Percentiles rank a stretch among this genome's conserved stretches.
These are phyloP conservation scores for Xestia rhomboidea DNA, from an alignment of 2,888 invertebrate genomes.

Conservation along the genomic window DNA sequence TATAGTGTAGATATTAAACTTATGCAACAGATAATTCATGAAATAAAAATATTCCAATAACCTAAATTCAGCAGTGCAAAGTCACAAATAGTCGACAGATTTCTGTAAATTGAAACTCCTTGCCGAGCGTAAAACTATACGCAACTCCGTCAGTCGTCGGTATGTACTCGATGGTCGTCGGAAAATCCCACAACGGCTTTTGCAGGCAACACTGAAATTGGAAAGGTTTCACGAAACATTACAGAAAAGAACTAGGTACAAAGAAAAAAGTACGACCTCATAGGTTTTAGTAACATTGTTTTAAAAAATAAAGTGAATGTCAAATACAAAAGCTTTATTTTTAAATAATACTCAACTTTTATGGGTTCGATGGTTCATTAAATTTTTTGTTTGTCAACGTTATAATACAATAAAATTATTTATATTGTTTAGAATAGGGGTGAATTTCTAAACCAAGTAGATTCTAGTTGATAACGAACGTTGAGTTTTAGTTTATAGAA, in stretches of 20 bases:
- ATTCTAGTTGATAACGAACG: background rate
- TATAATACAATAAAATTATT: background rate
- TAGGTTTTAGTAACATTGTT: slow-evolving; percentile 2
- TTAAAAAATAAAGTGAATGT: slow-evolving; percentile 13
- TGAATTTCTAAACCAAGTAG: background rate
- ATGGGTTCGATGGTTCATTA: background rate
- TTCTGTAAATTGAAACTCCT: slow-evolving; percentile 48
- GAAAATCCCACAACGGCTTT: slow-evolving; percentile 42
- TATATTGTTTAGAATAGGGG: background rate
- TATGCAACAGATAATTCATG: background rate
- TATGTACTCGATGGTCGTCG: too few relatives aligned
- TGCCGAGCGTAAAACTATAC: slow-evolving; percentile 35
- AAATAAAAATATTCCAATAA: background rate
- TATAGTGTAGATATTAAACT: background rate
- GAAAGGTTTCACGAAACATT: slow-evolving; percentile 10
- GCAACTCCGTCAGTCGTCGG: slow-evolving; percentile 26
- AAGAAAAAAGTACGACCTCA: slow-evolving; percentile 8
- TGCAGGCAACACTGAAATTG: background rate
- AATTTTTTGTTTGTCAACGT: background rate
- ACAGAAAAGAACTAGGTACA: slow-evolving; percentile 11
- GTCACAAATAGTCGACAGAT: slow-evolving; percentile 29
- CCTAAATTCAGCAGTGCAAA: background rate
- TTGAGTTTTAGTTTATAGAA: background rate
- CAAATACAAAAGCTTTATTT: slow-evolving; percentile 15
- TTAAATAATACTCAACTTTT: background rate